Conservation (phyloP, 1,140 invertebrate genomes). For the Diorhabda sublineata region DNA sequence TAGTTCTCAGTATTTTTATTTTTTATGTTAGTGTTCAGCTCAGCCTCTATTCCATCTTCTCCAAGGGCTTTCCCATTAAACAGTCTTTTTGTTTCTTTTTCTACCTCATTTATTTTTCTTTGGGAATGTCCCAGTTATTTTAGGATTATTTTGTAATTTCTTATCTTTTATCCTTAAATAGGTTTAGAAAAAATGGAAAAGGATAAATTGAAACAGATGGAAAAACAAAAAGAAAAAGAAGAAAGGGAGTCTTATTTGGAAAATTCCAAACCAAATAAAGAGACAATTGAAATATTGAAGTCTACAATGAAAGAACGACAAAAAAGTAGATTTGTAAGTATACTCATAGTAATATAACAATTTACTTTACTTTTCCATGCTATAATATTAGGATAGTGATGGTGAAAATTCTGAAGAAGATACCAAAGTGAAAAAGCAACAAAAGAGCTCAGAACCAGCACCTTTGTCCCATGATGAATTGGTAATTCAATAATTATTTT, state of each 20-base stretch:
- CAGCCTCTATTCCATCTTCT: too few species aligned
- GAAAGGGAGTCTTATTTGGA: conserved; percentile 59
- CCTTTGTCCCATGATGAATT: conserved; percentile 49
- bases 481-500: conserved; percentile 42
- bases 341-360: conserved; percentile 3
- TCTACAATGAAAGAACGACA: conserved; percentile 47
- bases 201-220: conserved; percentile 86
- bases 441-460: conserved; percentile 24
- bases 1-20: too few species aligned
- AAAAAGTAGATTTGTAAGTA: conserved; percentile 81
- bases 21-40: too few species aligned
- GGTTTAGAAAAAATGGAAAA: conserved; percentile 95
- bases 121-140: too few species aligned
- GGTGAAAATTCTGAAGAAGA: conserved; percentile 40
- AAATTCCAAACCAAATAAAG: conserved; percentile 63
- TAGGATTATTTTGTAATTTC: too few species aligned
- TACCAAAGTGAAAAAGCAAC: conserved; percentile 23
- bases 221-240: conserved; percentile 67
- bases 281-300: conserved; percentile 54
- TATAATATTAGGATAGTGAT: conserved; percentile 40
- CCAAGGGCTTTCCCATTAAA: too few species aligned
- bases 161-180: conserved; percentile 22
- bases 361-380: neutral
- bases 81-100: too few species aligned
- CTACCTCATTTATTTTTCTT: too few species aligned